Conservation (phyloP, 1,140 invertebrate genomes). For the Brachionus manjavacas region DNA sequence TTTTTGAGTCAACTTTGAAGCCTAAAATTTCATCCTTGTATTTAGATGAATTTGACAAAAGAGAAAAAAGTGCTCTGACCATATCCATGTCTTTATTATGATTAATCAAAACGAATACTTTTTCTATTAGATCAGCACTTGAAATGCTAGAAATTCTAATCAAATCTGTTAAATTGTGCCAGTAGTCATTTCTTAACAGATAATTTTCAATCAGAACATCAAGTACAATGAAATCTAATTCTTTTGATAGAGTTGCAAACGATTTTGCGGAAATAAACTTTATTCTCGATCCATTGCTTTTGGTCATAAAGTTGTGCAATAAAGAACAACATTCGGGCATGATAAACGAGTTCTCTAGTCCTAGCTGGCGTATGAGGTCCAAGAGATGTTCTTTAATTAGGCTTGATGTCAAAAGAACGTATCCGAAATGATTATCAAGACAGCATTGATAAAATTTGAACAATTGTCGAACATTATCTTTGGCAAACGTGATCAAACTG, state of each 20-base stretch:
- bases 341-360: background rate
- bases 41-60: slow-evolving; percentile 1
- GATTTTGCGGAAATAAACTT: background rate
- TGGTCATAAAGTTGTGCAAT: background rate
- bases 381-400: background rate
- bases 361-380: background rate
- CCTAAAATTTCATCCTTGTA: background rate
- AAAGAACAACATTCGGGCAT: background rate
- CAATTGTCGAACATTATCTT: background rate
- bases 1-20: background rate
- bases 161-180: background rate
- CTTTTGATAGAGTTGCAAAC: background rate
- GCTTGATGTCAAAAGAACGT: background rate
- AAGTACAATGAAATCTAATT: background rate
- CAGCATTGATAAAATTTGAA: background rate
- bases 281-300: background rate
- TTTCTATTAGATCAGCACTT: background rate
- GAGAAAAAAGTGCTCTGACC: background rate
- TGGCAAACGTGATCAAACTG: background rate
- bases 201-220: background rate
- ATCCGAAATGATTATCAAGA: background rate
- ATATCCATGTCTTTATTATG: background rate
- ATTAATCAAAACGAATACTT: background rate
- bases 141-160: background rate
- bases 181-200: background rate